phyloP scores from a whole-genome alignment of 2,888 invertebrate genomes.

The Kuschelorhynchus macadamiae region DNA sequence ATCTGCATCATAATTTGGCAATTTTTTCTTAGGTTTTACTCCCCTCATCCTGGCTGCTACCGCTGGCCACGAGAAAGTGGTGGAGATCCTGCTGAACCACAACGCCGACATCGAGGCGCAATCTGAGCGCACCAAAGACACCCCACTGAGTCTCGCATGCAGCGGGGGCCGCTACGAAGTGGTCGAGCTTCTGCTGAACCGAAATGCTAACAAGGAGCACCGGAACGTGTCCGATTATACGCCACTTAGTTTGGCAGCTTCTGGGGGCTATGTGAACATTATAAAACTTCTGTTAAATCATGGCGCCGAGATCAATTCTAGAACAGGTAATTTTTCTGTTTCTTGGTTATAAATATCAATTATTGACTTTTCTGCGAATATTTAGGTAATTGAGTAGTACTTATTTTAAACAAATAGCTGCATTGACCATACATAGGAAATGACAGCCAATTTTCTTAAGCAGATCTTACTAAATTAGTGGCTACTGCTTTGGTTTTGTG shows the following conservation, averaged over 20 bases:
- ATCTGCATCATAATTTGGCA: too few relatives aligned
- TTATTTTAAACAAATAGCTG: too few relatives aligned
- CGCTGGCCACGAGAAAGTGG: conserved; percentile 93
- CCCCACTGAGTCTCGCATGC: conserved; percentile 96
- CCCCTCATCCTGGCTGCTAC: conserved; percentile 97
- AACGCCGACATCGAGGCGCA: conserved; percentile 99
- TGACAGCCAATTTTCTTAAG: too few relatives aligned
- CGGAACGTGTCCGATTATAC: conserved; percentile 99
- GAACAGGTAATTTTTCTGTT: conserved; percentile 73
- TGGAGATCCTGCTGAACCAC: conserved; percentile 92
- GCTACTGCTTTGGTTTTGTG: too few relatives aligned
- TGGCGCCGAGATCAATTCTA: conserved; percentile 98
- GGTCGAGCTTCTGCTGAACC: conserved; percentile 89
- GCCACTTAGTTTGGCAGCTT: conserved; percentile 97
- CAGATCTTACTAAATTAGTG: too few relatives aligned
- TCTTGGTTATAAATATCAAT: neutral
- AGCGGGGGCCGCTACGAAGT: conserved; percentile 97
- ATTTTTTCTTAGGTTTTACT: conserved; percentile 81
- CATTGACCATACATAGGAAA: too few relatives aligned
- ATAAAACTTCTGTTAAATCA: conserved; percentile 93
- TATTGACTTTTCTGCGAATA: neutral
- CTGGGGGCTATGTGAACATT: conserved; percentile 98
- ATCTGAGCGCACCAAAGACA: conserved; percentile 98
- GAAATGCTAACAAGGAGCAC: conserved; percentile 97
- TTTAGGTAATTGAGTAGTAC: too few relatives aligned